A percentile compares a stretch with the other conserved stretches of the same genome.
These are phyloP conservation scores for Dendrophyllia cribrosa DNA, from an alignment of 64 coral and sea anemone species.

Conservation along the genomic window DNA sequence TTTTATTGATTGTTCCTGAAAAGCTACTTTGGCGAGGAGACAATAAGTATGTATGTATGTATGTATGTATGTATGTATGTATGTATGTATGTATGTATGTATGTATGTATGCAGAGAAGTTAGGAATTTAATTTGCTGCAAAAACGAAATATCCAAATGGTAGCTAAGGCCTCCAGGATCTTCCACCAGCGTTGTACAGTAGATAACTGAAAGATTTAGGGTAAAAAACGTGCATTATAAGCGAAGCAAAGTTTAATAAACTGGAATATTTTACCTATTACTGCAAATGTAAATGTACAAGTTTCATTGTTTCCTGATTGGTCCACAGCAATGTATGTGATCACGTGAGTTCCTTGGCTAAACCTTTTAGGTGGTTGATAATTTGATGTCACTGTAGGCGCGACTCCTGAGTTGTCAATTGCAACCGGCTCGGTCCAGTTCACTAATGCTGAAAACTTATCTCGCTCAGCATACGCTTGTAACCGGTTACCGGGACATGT, in stretches of 20 bases:
- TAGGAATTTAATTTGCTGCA: too few species aligned
- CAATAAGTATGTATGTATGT: conserved; percentile 45
- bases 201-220: neutral
- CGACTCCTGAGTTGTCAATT: conserved; percentile 41
- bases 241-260: too few species aligned
- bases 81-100: conserved; percentile 51
- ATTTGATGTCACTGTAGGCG: neutral
- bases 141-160: too few species aligned
- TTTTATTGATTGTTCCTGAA: too few species aligned
- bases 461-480: neutral
- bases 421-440: conserved; percentile 51
- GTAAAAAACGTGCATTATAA: too few species aligned
- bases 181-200: neutral
- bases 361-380: conserved; percentile 2
- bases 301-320: conserved; percentile 26
- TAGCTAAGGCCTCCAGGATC: too few species aligned
- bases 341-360: neutral
- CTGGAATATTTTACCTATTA: neutral
- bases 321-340: conserved; percentile 52
- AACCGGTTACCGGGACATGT: neutral
- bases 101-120: neutral
- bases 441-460: neutral
- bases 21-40: neutral
- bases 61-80: conserved; percentile 21
- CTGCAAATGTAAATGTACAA: conserved; percentile 23